Base-by-base conservation (phyloP, 2,113 vertebrate species). In the Salvator merianae region DNA sequence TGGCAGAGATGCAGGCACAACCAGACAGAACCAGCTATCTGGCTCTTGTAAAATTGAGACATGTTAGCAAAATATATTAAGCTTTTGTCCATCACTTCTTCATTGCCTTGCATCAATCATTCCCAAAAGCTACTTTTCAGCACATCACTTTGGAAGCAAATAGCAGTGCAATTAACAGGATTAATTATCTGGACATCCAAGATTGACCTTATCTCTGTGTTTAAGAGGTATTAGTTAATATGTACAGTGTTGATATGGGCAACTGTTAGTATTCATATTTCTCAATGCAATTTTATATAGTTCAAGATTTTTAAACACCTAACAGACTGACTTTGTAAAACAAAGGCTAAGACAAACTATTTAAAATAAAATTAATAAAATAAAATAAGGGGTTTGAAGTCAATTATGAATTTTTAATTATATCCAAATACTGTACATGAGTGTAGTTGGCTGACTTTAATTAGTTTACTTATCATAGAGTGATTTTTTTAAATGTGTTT, bases 401-500 rank as follows among this genome's bases (percentile, higher is more conserved):
- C 47, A 71, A 81, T 71, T 55, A 71, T 53, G 36, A 72, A 36
- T 59, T 59, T 62, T 73, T 72, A 81, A 81, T 72, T 40, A 18
- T 53, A 82, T 73, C 53, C 34, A 73, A 38, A 38, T 38, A 4
- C 55, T 59, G 55, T 20, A 81, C 40, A 71, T 73, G 32, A n/a
- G 62, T 63, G n/a, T 43, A 40, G 47, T 81, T 53, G n/a, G 66
- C 6, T 73, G 50, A 74, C 55, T 82, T 32, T 63, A 82, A 74
- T 74, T 82, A 81, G 68, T 81, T 81, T 26, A 38, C 30, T 72
- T 72, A 30, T 59, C 55, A 81, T 59, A 53, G 38, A 55, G 40
- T 38, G 68, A 72, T 38, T 62, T 32, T n/a, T 72, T 71, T 34
- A 81, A 72, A 81, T 22, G 32, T 81, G 68, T 73, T 82, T 63